These are phyloP conservation scores for Mellilla xanthometata DNA, from an alignment of 2,888 invertebrate genomes.

Conservation along the genomic window DNA sequence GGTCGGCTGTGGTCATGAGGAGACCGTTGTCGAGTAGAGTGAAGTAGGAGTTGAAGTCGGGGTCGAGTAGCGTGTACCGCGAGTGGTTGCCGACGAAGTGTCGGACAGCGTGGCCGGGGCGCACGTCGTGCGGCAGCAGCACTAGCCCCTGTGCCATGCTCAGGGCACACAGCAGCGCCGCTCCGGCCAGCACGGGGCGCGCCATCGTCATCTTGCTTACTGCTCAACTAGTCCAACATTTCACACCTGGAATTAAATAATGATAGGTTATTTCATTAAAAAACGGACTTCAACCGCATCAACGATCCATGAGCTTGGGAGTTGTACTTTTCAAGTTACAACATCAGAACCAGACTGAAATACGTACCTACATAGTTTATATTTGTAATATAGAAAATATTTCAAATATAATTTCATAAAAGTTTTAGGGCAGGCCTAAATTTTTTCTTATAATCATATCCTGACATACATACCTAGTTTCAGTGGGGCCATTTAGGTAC, in stretches of 20 bases:
- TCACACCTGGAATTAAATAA: slow-evolving; percentile 57
- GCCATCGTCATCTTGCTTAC: slow-evolving; percentile 52
- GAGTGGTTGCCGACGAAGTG: slow-evolving; percentile 85
- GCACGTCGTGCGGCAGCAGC: slow-evolving; percentile 94
- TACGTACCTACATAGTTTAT: no score
- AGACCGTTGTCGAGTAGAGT: slow-evolving; percentile 93
- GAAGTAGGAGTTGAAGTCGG: slow-evolving; percentile 92
- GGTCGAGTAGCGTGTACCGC: slow-evolving; percentile 85
- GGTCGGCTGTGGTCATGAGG: slow-evolving; percentile 94
- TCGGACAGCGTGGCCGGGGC: slow-evolving; percentile 94
- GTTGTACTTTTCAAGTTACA: no score
- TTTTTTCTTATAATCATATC: no score
- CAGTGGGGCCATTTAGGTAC: no score
- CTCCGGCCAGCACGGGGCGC: slow-evolving; percentile 63
- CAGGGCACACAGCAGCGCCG: slow-evolving; percentile 66
- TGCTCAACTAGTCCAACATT: slow-evolving; percentile 63
- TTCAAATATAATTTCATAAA: no score
- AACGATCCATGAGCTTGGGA: no score
- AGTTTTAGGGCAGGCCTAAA: no score
- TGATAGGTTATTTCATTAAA: not conserved
- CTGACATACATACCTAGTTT: no score
- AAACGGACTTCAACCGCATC: no score
- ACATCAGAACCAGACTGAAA: no score
- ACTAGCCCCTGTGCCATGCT: slow-evolving; percentile 71
- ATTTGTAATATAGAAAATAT: no score